Conservation (phyloP, 2,888 invertebrate genomes). For the Periphyllus acericola region DNA sequence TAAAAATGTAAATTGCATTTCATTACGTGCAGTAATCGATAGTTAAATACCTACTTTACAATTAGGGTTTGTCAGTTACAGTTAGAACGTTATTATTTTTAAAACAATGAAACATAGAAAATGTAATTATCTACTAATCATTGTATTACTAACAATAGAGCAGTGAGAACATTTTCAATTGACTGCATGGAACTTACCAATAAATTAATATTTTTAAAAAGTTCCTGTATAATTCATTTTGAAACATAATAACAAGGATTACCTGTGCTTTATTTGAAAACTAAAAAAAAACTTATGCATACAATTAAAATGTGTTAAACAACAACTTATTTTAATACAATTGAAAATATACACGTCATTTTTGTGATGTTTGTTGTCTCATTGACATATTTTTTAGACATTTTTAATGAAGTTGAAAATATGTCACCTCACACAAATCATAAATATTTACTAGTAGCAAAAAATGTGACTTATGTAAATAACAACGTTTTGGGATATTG, state of each 20-base stretch:
- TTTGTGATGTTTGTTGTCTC: background rate
- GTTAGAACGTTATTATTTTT: slow-evolving; percentile 44
- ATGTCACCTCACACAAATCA: background rate
- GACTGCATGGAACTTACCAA: slow-evolving; percentile 14
- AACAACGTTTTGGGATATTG: too few relatives aligned
- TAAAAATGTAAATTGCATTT: background rate
- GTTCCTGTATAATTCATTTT: background rate
- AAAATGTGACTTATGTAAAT: background rate
- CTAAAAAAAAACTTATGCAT: background rate
- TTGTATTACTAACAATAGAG: slow-evolving; percentile 38
- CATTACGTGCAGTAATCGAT: slow-evolving; percentile 26
- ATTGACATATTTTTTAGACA: background rate
- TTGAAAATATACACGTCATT: background rate
- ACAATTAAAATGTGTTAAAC: background rate
- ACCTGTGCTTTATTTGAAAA: background rate
- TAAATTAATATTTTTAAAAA: slow-evolving; percentile 29
- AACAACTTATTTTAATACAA: background rate
- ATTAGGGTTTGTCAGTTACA: slow-evolving; percentile 50
- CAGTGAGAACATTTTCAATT: slow-evolving; percentile 29
- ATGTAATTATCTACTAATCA: slow-evolving; percentile 43
- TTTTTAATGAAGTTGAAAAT: background rate
- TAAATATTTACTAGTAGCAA: background rate
- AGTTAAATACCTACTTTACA: slow-evolving; percentile 39
- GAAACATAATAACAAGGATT: background rate
- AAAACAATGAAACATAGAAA: slow-evolving; percentile 39